Base-by-base conservation (phyloP, 2,113 vertebrate genomes). In the Syngnathus typhle region DNA sequence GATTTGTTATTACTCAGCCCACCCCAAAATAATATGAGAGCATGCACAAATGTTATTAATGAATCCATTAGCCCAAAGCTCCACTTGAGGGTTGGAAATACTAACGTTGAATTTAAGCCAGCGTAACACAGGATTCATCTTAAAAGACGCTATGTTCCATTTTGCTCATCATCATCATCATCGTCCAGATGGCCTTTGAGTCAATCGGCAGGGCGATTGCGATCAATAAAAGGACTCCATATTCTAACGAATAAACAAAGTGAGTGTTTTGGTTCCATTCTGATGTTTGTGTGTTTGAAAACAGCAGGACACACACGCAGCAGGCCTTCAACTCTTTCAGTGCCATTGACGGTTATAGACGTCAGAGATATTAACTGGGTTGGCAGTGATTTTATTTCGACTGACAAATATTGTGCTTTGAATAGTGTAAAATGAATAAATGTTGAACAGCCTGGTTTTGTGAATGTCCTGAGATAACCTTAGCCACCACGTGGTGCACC, bases 1-100 rank as follows among this genome's bases (percentile, higher is more conserved):
- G 76, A 73, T 54, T 81, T 66, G 19, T 46, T 37, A 61, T 69
- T 43, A 21, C 52, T 73, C 63, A 68, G 41, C 68, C 52, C 37
- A 63, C 59, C 44, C 55, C 61, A 38, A 54, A 36, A 18, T 56
- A 19, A 75, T 69, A 67, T 76, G 66, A 51, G 62, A 18, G 10
- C 6, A 15, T 15, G 3, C 56, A 3, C 19, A 62, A 72, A 61
- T 65, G 66, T 6, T 73, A 75, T 71, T 73, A 75, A 75, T 62
- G 64, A 65, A 72, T 11, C 59, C 18, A 1, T 39, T 66, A 21
- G 12, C 38, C 62, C 36, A 54, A 46, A 70, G 49, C 62, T 78
- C 65, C 49, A 64, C 23, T 19, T 44, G 69, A 18, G 19, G 21
- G 71, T 47, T 15, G 15, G 46, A 47, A 47, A 47, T 47, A 47